phyloP scores from a whole-genome alignment of 92 coral and sea anemone species.

The Palythoa caribaeorum region DNA sequence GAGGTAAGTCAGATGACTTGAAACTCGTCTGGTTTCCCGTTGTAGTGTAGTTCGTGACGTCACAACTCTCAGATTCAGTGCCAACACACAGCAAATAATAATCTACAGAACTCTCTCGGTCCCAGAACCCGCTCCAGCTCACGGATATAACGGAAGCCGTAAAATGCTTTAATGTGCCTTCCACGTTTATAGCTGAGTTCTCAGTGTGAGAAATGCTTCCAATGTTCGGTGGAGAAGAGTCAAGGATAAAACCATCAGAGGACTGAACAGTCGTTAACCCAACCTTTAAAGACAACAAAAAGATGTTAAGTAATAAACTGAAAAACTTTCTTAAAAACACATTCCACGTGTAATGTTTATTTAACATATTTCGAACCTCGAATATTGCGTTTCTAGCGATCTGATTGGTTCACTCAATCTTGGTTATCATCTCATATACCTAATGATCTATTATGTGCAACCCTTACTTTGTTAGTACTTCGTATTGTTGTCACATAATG shows the following conservation, averaged over 20 bases:
- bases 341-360: background rate
- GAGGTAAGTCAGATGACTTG: constrained; percentile 48
- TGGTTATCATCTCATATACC: no score
- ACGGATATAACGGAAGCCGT: constrained; percentile 76
- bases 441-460: no score
- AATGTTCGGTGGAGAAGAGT: constrained; percentile 78
- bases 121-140: constrained; percentile 87
- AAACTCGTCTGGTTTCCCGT: constrained; percentile 66
- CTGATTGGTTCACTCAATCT: no score
- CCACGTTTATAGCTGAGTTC: constrained; percentile 42
- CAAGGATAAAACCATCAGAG: constrained; percentile 84
- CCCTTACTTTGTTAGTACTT: constrained; percentile 69
- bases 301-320: background rate
- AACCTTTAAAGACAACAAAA: constrained; percentile 31
- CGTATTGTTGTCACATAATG: constrained; percentile 77
- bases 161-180: constrained; percentile 57
- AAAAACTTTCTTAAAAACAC: background rate
- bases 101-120: constrained; percentile 76
- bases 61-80: constrained; percentile 72
- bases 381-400: no score
- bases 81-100: constrained; percentile 85
- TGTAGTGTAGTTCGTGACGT: constrained; percentile 63
- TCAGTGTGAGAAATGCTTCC: constrained; percentile 76
- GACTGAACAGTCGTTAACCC: constrained; percentile 63
- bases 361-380: no score